These are phyloP conservation scores for Chouioia cunea DNA, from an alignment of 2,888 invertebrate species.

Conservation along the genomic window DNA sequence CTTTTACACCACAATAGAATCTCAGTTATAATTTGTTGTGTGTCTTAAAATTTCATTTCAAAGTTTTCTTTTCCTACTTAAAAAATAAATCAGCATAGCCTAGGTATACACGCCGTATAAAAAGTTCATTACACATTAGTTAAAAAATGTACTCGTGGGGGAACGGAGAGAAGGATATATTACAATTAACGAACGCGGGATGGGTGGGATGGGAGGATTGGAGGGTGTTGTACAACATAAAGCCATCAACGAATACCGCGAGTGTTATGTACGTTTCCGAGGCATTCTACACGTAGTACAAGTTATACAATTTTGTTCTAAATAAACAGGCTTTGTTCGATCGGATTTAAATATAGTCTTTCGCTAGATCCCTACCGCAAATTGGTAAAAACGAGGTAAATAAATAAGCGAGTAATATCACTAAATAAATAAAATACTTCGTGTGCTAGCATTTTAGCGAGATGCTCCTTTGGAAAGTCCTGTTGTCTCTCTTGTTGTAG, in stretches of 20 bases:
- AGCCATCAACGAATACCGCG: constrained; percentile 1
- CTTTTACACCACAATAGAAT: constrained; percentile 45
- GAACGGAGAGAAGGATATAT: constrained; percentile 25
- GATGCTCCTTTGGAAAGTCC: constrained; percentile 65
- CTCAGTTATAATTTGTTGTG: constrained; percentile 24
- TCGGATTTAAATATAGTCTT: constrained; percentile 25
- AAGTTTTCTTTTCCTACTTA: constrained; percentile 42
- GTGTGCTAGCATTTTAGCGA: constrained; percentile 64
- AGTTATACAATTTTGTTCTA: constrained; percentile 25
- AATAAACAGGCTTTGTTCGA: constrained; percentile 7
- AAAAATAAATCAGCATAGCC: constrained; percentile 43
- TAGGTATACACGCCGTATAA: constrained; percentile 44
- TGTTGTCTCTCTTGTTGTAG: constrained; percentile 62
- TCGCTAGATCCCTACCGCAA: constrained; percentile 48
- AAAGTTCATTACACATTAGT: constrained; percentile 45
- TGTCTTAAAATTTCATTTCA: constrained; percentile 42
- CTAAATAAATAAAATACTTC: constrained; percentile 56
- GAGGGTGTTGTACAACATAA: constrained; percentile 7
- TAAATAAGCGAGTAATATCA: constrained; percentile 50
- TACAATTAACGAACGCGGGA: constrained; percentile 37
- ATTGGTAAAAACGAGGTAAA: constrained; percentile 47
- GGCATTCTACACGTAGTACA: constrained; percentile 11
- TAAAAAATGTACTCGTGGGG: constrained; percentile 27
- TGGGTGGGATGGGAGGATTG: too few species aligned
- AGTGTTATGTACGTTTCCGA: constrained; percentile 29